A percentile compares a stretch with the other conserved stretches of the same genome.
These are phyloP conservation scores for Mionectes olivaceus DNA, from an alignment of 2,797 vertebrate genomes.

Conservation along the genomic window DNA sequence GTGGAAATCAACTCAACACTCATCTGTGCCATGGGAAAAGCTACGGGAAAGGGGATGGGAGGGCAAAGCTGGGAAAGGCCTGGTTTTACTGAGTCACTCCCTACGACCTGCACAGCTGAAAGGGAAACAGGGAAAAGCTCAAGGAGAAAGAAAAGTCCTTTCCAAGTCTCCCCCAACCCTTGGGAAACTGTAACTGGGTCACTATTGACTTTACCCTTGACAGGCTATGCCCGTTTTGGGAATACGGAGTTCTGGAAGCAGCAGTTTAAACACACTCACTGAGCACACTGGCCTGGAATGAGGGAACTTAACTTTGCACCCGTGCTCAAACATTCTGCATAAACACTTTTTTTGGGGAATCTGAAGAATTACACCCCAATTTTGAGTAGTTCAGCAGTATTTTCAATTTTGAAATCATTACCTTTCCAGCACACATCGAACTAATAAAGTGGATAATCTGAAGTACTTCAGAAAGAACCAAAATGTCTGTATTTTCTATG, in stretches of 20 bases:
- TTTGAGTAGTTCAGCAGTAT: neutral
- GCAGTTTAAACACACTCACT: neutral
- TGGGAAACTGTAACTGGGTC: neutral
- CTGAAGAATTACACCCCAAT: neutral
- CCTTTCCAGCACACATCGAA: neutral
- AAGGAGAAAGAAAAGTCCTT: neutral
- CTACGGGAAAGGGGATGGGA: neutral
- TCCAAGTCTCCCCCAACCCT: neutral
- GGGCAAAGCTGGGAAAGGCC: neutral
- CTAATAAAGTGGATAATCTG: neutral
- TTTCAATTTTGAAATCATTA: neutral
- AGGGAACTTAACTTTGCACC: neutral
- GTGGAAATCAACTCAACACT: constrained; percentile 62
- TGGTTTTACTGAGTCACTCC: neutral
- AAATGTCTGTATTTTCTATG: neutral
- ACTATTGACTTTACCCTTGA: accelerated
- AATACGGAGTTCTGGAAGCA: neutral
- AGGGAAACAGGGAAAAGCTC: neutral
- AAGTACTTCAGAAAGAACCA: neutral
- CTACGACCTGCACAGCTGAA: neutral
- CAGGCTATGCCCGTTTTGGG: neutral
- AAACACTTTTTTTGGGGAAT: accelerated
- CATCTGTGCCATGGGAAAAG: neutral
- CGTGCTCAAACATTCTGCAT: neutral
- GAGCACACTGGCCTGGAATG: accelerated